Percentiles rank a stretch among this genome's conserved stretches.
These are phyloP conservation scores for Saccostrea cuccullata DNA, from an alignment of 1,140 invertebrate genomes.

Conservation along the genomic window DNA sequence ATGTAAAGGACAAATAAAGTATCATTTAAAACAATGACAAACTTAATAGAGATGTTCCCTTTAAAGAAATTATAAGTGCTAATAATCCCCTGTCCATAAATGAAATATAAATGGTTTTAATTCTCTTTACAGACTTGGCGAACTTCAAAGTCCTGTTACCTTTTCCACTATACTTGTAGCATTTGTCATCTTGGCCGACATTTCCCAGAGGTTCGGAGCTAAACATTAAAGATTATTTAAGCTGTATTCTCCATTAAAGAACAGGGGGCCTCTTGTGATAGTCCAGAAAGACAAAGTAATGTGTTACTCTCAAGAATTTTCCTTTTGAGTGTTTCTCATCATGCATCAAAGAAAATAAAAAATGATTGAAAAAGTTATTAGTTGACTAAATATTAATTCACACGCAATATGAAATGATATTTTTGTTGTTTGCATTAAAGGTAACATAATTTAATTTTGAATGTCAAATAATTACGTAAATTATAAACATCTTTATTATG, in stretches of 20 bases:
- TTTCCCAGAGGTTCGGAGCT: constrained; percentile 4
- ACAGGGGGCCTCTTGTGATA: neutral
- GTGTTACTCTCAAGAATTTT: neutral
- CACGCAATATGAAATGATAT: too few species aligned
- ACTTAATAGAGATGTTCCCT: neutral
- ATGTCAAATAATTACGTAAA: too few species aligned
- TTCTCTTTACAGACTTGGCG: neutral
- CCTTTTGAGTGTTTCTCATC: neutral
- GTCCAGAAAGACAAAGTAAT: neutral
- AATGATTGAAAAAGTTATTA: too few species aligned
- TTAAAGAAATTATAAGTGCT: constrained; percentile 5
- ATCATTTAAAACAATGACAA: constrained; percentile 16
- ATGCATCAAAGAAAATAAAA: neutral
- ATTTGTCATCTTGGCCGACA: constrained; percentile 1
- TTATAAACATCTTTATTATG: too few species aligned
- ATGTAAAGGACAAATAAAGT: constrained; percentile 2
- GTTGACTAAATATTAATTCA: too few species aligned
- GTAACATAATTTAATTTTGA: too few species aligned
- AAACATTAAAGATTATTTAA: constrained; percentile 11
- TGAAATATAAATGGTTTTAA: neutral
- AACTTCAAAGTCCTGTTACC: neutral
- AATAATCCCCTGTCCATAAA: constrained; percentile 1
- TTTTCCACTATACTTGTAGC: neutral
- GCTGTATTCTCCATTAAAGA: neutral
- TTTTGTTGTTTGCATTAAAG: too few species aligned